These are phyloP conservation scores for Petrocephalus zakoni DNA, from an alignment of 2,113 vertebrate species.

Conservation along the genomic window DNA sequence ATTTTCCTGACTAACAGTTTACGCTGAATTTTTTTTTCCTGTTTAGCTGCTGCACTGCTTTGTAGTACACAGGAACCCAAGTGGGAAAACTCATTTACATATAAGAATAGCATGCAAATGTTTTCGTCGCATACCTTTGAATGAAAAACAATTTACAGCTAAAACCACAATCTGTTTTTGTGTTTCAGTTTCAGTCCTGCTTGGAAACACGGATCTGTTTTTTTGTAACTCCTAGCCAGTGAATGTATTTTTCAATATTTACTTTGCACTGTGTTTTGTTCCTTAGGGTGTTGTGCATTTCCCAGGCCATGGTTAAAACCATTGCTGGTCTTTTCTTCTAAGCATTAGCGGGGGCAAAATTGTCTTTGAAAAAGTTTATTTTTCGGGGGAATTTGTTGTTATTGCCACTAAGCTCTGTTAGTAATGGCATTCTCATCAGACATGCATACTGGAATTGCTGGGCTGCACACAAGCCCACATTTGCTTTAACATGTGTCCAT, in stretches of 20 bases:
- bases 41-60: background rate
- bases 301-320: too few species aligned
- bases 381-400: too few species aligned
- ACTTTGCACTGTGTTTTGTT: too few species aligned
- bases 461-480: too few species aligned
- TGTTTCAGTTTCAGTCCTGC: background rate
- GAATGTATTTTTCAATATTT: too few species aligned
- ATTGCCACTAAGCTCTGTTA: too few species aligned
- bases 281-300: too few species aligned
- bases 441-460: background rate
- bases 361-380: too few species aligned
- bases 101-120: background rate
- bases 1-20: background rate
- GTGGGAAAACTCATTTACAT: background rate
- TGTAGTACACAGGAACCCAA: background rate
- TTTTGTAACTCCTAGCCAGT: background rate
- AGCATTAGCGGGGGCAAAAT: too few species aligned
- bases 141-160: background rate
- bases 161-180: background rate
- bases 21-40: background rate
- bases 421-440: background rate
- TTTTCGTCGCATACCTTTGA: background rate
- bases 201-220: background rate
- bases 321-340: too few species aligned
- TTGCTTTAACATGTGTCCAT: too few species aligned